Evolutionary conservation across 2,888 invertebrate genomes (phyloP).

Genomic region (Argynnis bischoffii): DNA sequence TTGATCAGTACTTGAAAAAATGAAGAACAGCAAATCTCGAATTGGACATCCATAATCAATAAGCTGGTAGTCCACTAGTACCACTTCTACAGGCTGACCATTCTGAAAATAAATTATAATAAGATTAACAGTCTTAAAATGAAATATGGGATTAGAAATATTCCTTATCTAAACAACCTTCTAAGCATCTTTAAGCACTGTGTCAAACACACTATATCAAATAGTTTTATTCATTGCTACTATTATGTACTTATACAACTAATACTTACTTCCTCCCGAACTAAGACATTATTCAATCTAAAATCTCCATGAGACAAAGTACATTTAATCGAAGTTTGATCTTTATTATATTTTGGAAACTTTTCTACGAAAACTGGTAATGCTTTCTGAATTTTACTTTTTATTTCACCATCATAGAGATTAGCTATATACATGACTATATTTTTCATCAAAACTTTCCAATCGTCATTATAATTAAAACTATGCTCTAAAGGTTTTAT

Average conservation of each 20-base stretch:
- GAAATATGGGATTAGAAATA: neutral
- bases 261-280: conserved; percentile 37
- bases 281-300: conserved; percentile 41
- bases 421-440: conserved; percentile 39
- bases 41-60: conserved; percentile 52
- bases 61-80: conserved; percentile 55
- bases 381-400: conserved; percentile 42
- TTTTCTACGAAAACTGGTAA: conserved; percentile 34
- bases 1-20: conserved; percentile 50
- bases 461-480: conserved; percentile 35
- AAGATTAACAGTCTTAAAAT: neutral
- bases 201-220: neutral
- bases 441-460: conserved; percentile 33
- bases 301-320: conserved; percentile 41
- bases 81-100: conserved; percentile 42
- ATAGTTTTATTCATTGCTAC: neutral
- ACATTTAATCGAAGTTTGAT: conserved; percentile 26
- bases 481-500: conserved; percentile 38
- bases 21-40: conserved; percentile 54
- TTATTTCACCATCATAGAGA: conserved; percentile 44
- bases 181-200: too few relatives aligned
- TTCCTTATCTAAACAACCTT: too few relatives aligned
- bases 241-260: neutral
- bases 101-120: conserved; percentile 43
- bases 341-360: conserved; percentile 43